Evolutionary conservation across 2,888 invertebrate species (phyloP).

Genomic region (Ashinkailepas kermadecensis): DNA sequence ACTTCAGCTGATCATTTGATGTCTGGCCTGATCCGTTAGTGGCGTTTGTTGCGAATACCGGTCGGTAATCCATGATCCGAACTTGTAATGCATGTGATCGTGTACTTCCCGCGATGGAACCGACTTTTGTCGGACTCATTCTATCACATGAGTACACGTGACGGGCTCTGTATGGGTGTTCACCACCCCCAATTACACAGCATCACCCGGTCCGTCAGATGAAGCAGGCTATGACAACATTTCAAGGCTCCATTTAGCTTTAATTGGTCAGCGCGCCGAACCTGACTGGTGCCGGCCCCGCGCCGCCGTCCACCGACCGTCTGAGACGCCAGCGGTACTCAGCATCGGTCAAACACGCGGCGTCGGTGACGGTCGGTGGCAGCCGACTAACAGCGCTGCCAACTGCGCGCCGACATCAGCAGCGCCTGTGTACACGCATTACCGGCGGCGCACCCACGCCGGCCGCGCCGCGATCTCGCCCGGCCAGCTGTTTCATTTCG

Average conservation of each 20-base stretch:
- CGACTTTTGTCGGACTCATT: no score
- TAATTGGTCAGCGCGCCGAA: neutral
- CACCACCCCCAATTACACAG: neutral
- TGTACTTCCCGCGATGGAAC: no score
- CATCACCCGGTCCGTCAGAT: neutral
- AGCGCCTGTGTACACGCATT: neutral
- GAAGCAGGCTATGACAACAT: neutral
- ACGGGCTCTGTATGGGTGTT: neutral
- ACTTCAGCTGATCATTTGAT: no score
- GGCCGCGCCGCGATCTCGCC: neutral
- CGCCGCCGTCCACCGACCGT: neutral
- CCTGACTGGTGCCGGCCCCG: neutral
- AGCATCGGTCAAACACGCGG: neutral
- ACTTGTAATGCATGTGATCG: no score
- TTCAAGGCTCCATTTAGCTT: conserved; percentile 3
- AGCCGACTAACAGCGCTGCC: neutral
- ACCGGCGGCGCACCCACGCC: neutral
- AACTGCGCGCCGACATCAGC: neutral
- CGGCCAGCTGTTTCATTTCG: no score
- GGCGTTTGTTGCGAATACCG: no score
- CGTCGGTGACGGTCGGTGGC: neutral
- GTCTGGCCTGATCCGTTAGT: no score
- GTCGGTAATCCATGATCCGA: no score
- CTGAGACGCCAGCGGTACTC: neutral
- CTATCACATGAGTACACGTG: no score